Percentiles rank a stretch among this genome's conserved stretches.
Evolutionary conservation across 2,113 vertebrate genomes (phyloP).

Genomic region (Piliocolobus tephrosceles): DNA sequence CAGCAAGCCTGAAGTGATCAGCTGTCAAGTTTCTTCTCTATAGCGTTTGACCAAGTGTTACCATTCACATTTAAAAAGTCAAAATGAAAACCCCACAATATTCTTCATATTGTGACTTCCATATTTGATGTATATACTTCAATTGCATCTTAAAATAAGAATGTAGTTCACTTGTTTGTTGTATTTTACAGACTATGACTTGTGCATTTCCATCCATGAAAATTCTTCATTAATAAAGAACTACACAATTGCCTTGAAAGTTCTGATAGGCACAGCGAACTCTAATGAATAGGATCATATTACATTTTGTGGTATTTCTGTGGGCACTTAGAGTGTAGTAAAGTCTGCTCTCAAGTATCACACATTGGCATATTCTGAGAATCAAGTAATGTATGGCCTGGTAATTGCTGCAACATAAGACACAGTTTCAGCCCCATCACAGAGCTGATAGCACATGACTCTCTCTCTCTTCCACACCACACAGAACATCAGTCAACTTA

Average conservation of each 20-base stretch:
- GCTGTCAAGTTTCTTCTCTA: not conserved
- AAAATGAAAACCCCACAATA: not conserved
- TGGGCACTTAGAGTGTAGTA: not conserved
- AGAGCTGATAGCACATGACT: not conserved
- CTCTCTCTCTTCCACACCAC: too few relatives aligned
- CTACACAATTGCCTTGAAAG: not conserved
- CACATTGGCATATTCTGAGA: not conserved
- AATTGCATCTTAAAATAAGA: not conserved
- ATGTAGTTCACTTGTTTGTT: not conserved
- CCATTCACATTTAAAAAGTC: not conserved
- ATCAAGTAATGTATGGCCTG: not conserved
- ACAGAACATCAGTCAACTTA: not conserved
- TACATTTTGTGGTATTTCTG: not conserved
- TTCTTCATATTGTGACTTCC: not conserved
- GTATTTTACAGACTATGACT: not conserved
- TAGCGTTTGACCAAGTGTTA: not conserved
- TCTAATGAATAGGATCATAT: not conserved
- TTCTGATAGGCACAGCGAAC: not conserved
- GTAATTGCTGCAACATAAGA: not conserved
- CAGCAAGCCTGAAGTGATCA: not conserved
- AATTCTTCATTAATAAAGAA: conserved; percentile 33
- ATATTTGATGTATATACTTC: not conserved
- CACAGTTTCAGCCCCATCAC: not conserved
- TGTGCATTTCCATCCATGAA: not conserved
- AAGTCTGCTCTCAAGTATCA: not conserved